phyloP scores from a whole-genome alignment of 1,140 invertebrate species.

The Drosophila funebris region DNA sequence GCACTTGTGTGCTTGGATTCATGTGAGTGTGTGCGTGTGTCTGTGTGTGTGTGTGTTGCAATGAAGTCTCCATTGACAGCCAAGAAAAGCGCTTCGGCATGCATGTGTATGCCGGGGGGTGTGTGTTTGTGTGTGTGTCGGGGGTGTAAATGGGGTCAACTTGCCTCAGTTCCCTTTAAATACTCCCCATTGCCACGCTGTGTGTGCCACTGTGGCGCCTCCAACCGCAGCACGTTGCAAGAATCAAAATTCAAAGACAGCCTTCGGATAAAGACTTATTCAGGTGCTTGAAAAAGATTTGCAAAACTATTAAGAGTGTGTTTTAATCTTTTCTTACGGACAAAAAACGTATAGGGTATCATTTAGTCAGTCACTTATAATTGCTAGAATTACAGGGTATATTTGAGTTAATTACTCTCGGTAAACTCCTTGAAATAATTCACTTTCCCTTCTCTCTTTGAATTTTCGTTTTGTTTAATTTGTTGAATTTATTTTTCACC shows the following conservation, averaged over 20 bases:
- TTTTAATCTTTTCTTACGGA: too few species aligned
- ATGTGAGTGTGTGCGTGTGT: neutral
- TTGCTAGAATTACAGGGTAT: too few species aligned
- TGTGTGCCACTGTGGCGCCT: constrained; percentile 3
- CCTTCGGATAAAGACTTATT: neutral
- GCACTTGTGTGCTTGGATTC: neutral
- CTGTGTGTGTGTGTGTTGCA: constrained; percentile 31
- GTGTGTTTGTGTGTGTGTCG: too few species aligned
- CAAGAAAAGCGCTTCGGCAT: constrained; percentile 32
- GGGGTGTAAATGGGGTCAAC: constrained; percentile 4
- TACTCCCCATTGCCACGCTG: constrained; percentile 12
- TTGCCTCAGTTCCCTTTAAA: constrained; percentile 12
- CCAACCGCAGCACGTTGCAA: neutral
- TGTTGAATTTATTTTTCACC: too few species aligned
- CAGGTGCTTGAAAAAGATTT: too few species aligned
- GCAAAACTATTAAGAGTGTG: too few species aligned
- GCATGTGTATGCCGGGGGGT: constrained; percentile 40
- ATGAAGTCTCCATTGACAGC: constrained; percentile 33
- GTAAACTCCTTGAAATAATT: too few species aligned
- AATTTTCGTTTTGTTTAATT: too few species aligned
- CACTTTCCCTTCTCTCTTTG: too few species aligned
- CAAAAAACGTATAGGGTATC: too few species aligned
- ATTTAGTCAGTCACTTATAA: too few species aligned
- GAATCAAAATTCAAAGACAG: neutral
- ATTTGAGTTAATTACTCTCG: too few species aligned